Evolutionary conservation across 2,888 invertebrate species (phyloP), one percentile per base, ranked within the genome.

Genomic region (Peribatodes rhomboidaria): DNA sequence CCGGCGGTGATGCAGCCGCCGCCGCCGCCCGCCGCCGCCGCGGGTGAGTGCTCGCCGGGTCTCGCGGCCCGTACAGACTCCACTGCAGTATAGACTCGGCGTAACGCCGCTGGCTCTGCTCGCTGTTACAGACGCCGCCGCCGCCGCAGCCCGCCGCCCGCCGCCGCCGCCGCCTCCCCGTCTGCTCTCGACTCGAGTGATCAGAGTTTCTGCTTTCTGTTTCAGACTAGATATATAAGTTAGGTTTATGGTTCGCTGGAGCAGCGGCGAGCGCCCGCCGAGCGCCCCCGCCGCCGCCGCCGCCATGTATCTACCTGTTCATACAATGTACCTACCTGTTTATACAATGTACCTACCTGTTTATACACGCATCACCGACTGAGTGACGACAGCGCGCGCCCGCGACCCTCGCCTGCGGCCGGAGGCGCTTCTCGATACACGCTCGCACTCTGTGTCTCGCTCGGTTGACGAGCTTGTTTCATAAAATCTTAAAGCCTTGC

Each of bases 211-310:
- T 92, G 91, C 91, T 92, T 92, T 92, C 91, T 92, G 91, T 92
- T 92, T 86, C 91, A 92, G 91, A 73, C 89, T 91, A 91, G 90
- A 88, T 90, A 87, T 90, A 87, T 92, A 91, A 90, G 90, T 91
- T 91, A 90, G 90, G 90, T 90, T 85, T 77, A 81, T 84, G 83
- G 71, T 62, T 79, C 76, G 78, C 49, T 75, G 75, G 78, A 75
- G 73, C 74, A 72, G 71, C 72, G 70, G 67, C 77, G 67, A 77
- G 72, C 77, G 27, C 73, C 67, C 79, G 71, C 78, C 79, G 75
- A 79, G 35, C 50, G 78, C 72, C 77, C 70, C 74, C 77, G 74
- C 79, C 77, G 62, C 62, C 20, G 42, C 71, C 80, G 78, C 73
- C 81, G 68, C 86, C 84, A 86, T 85, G 88, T 88, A 88, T 88